A percentile compares a stretch with the other conserved stretches of the same genome.
Evolutionary conservation across 1,140 invertebrate genomes (phyloP).

Genomic region (Augochlora pura): DNA sequence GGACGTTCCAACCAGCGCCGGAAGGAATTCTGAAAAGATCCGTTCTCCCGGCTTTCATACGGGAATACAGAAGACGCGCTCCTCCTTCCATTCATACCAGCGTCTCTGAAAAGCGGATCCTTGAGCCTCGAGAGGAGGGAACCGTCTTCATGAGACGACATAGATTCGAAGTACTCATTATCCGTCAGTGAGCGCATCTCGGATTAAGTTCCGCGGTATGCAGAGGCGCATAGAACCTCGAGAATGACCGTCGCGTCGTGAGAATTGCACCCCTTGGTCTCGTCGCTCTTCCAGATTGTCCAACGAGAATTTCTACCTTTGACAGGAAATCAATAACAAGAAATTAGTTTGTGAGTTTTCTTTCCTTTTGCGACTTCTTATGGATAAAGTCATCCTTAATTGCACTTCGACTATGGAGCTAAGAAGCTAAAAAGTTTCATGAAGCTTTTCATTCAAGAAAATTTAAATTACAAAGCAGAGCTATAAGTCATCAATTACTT

Average conservation of each 20-base stretch:
- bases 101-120: slow-evolving; percentile 25
- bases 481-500: too few relatives aligned
- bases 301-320: neutral
- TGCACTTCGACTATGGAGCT: too few relatives aligned
- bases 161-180: slow-evolving; percentile 39
- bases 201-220: neutral
- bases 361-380: too few relatives aligned
- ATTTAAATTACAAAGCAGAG: too few relatives aligned
- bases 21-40: slow-evolving; percentile 33
- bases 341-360: too few relatives aligned
- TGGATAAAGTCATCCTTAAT: too few relatives aligned
- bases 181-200: neutral
- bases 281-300: neutral
- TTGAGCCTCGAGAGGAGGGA: slow-evolving; percentile 4
- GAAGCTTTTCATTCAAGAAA: too few relatives aligned
- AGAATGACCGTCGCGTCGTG: neutral
- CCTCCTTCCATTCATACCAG: slow-evolving; percentile 28
- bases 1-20: neutral
- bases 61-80: slow-evolving; percentile 10
- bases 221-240: neutral
- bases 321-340: neutral
- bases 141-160: neutral
- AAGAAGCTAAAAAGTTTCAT: too few relatives aligned
- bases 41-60: slow-evolving; percentile 18
- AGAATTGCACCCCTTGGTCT: neutral